Evolutionary conservation across 2,888 invertebrate genomes (phyloP).

Genomic region (Spodoptera picta): DNA sequence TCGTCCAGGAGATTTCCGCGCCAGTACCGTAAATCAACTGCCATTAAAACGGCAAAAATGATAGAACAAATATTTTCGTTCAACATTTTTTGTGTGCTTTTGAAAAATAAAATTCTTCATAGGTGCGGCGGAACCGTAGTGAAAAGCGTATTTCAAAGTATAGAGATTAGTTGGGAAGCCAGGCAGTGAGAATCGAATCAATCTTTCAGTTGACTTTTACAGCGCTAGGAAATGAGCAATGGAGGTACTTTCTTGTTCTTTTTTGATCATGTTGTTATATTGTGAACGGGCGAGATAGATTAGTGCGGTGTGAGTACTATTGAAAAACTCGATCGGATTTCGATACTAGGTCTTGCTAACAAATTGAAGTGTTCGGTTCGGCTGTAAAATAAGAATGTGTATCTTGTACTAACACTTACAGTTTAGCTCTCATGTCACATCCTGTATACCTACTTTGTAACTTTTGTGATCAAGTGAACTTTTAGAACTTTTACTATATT

Average conservation of each 20-base stretch:
- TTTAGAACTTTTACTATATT: constrained; percentile 4
- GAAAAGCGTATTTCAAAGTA: constrained; percentile 17
- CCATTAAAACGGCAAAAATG: constrained; percentile 57
- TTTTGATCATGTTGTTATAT: constrained; percentile 33
- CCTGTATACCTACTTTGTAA: constrained; percentile 17
- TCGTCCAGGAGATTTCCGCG: constrained; percentile 52
- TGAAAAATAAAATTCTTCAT: constrained; percentile 30
- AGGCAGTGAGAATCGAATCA: constrained; percentile 24
- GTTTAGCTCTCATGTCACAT: constrained; percentile 12
- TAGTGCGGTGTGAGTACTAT: constrained; percentile 28
- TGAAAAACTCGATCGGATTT: constrained; percentile 23
- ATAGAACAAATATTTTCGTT: constrained; percentile 51
- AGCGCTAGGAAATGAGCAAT: constrained; percentile 39
- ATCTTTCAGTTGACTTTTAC: constrained; percentile 48
- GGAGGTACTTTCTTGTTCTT: constrained; percentile 31
- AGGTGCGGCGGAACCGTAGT: constrained; percentile 9
- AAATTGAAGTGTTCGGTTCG: constrained; percentile 9
- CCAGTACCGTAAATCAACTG: constrained; percentile 54
- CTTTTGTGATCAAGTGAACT: constrained; percentile 13
- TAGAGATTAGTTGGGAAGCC: constrained; percentile 14
- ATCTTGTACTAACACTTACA: neutral
- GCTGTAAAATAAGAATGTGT: constrained; percentile 10
- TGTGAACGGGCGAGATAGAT: constrained; percentile 30
- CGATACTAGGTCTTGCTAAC: neutral
- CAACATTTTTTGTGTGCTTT: constrained; percentile 21